Conservation (phyloP, 2,797 vertebrate genomes). For the Phaenicophaeus curvirostris region DNA sequence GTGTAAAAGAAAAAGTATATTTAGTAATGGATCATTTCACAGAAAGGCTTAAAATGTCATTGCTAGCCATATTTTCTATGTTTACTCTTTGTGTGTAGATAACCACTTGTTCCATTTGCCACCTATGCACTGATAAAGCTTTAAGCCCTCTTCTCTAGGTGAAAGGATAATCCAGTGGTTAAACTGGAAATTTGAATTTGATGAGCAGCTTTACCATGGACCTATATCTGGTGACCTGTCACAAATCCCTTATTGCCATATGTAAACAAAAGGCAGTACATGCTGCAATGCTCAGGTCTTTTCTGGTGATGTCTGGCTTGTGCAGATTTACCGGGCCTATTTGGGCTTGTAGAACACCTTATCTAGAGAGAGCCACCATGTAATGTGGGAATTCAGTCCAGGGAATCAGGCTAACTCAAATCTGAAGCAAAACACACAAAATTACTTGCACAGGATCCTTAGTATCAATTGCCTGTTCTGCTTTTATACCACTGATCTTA, state of each 20-base stretch:
- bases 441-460: background rate
- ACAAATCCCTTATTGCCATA: background rate
- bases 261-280: background rate
- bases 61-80: background rate
- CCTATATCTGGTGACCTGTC: background rate
- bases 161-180: background rate
- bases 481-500: background rate
- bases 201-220: background rate
- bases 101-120: conserved; percentile 18
- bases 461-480: background rate
- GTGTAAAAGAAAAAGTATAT: conserved; percentile 20
- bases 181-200: background rate
- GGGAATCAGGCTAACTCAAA: background rate
- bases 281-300: background rate
- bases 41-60: conserved; percentile 34
- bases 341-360: background rate
- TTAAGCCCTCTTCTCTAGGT: background rate
- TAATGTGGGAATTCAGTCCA: background rate
- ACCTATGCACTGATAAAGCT: background rate
- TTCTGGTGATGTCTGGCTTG: background rate
- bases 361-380: background rate
- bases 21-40: conserved; percentile 37
- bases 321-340: background rate
- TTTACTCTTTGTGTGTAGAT: background rate
- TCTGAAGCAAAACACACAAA: background rate